A percentile compares a stretch with the other conserved stretches of the same genome.
These are phyloP conservation scores for Halisarca cf. caerulea DNA, from an alignment of 37 sponge, comb jelly and placozoan genomes.

Conservation along the genomic window DNA sequence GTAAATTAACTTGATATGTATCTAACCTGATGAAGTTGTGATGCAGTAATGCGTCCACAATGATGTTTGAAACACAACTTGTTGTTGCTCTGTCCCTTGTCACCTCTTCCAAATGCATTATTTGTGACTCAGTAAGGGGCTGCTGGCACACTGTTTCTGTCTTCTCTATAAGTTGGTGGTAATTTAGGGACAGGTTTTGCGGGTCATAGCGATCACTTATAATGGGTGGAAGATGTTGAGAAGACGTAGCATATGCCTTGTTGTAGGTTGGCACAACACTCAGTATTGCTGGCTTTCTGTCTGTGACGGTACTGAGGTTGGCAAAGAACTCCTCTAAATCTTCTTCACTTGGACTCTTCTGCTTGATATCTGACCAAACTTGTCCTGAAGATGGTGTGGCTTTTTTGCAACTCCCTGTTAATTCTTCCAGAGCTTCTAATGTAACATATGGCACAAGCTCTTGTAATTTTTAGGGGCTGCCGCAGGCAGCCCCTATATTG, in stretches of 20 bases:
- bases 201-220: neutral
- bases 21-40: conserved; percentile 21
- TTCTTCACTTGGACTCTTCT: neutral
- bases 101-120: neutral
- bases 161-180: conserved; percentile 11
- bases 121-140: neutral
- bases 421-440: neutral
- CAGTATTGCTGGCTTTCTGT: conserved; percentile 31
- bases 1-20: neutral
- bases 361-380: neutral
- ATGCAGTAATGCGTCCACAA: conserved; percentile 43
- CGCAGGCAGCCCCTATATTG: no score
- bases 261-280: neutral
- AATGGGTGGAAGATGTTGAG: conserved; percentile 25
- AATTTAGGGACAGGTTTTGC: neutral
- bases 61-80: conserved; percentile 21
- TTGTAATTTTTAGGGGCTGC: no score
- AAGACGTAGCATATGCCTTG: neutral
- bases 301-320: neutral
- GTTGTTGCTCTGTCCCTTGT: conserved; percentile 4
- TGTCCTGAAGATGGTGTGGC: neutral
- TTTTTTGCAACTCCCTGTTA: neutral
- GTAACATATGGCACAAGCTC: neutral
- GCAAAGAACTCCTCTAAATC: neutral
- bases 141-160: neutral